Percentiles rank a stretch among this genome's conserved stretches.
Conservation (phyloP, 64 coral and sea anemone species). For the Dendrophyllia cribrosa region DNA sequence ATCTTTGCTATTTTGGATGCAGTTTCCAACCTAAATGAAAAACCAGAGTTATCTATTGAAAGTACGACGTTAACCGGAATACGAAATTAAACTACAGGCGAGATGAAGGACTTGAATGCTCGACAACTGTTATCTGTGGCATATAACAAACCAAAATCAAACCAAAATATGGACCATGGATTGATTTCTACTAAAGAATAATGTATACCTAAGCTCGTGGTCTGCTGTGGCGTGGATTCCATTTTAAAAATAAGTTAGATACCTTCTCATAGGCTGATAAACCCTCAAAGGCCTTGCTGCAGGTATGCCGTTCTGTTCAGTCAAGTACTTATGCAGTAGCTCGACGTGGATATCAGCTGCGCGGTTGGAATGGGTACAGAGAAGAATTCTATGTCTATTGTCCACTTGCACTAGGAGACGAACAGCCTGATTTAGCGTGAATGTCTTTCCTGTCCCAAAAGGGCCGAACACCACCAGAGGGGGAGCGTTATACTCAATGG, state of each 20-base stretch:
- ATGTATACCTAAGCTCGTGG: too few relatives aligned
- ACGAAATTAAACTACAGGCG: too few relatives aligned
- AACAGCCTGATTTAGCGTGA: constrained; percentile 82
- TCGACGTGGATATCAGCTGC: constrained; percentile 95
- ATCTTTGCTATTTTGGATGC: constrained; percentile 32
- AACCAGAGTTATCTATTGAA: background rate
- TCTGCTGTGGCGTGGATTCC: too few relatives aligned
- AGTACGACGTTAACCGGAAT: too few relatives aligned
- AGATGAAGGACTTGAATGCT: too few relatives aligned
- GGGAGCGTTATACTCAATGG: constrained; percentile 21
- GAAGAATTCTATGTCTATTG: constrained; percentile 64
- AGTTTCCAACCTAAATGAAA: constrained; percentile 33
- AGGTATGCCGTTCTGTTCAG: constrained; percentile 43
- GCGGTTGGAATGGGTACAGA: constrained; percentile 87
- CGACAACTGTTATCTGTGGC: too few relatives aligned
- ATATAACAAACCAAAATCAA: too few relatives aligned
- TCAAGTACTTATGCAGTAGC: constrained; percentile 72
- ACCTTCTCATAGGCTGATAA: constrained; percentile 60
- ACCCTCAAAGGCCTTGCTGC: constrained; percentile 68
- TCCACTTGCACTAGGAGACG: constrained; percentile 66
- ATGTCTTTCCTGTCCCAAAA: constrained; percentile 95
- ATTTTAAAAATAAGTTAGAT: background rate
- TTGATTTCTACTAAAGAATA: too few relatives aligned
- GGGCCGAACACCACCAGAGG: constrained; percentile 94
- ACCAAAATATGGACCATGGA: too few relatives aligned